phyloP scores from a whole-genome alignment of 2,113 vertebrate species.

The Ardeotis arabs region DNA sequence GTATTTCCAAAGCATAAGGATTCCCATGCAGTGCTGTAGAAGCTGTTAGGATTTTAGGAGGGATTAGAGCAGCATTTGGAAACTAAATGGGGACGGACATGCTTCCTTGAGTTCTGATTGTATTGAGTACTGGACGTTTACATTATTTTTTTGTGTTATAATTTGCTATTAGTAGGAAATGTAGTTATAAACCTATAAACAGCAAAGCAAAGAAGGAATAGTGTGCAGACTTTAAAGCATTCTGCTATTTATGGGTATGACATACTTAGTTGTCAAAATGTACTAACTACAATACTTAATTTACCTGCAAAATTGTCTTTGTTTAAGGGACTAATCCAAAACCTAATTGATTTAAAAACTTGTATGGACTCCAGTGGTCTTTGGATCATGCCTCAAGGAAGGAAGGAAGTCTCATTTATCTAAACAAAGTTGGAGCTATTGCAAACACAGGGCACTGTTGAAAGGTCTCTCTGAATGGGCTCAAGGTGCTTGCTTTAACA shows the following conservation, averaged over 20 bases:
- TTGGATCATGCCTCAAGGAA: not conserved
- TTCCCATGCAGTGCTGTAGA: not conserved
- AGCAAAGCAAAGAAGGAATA: not conserved
- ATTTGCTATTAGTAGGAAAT: not conserved
- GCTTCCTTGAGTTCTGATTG: not conserved
- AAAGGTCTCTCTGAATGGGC: not conserved
- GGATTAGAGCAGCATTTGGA: not conserved
- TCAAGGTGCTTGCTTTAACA: not conserved
- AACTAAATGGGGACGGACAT: not conserved
- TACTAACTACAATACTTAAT: not conserved
- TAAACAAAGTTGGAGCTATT: not conserved
- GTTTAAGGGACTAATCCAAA: not conserved
- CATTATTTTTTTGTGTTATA: not conserved
- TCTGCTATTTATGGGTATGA: not conserved
- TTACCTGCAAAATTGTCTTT: not conserved
- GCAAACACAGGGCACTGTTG: not conserved
- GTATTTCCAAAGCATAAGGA: slow-evolving; percentile 29
- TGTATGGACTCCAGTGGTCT: not conserved
- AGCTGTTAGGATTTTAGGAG: slow-evolving; percentile 13
- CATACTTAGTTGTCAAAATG: not conserved
- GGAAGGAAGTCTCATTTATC: not conserved
- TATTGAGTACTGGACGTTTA: not conserved
- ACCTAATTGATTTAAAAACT: not conserved
- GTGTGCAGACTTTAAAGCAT: not conserved
- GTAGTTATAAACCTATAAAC: not conserved